Evolutionary conservation across 30 jellyfish, hydroid and myxozoan genomes (phyloP), one percentile per base, ranked within the genome.

Genomic region (Aurelia sp.): DNA sequence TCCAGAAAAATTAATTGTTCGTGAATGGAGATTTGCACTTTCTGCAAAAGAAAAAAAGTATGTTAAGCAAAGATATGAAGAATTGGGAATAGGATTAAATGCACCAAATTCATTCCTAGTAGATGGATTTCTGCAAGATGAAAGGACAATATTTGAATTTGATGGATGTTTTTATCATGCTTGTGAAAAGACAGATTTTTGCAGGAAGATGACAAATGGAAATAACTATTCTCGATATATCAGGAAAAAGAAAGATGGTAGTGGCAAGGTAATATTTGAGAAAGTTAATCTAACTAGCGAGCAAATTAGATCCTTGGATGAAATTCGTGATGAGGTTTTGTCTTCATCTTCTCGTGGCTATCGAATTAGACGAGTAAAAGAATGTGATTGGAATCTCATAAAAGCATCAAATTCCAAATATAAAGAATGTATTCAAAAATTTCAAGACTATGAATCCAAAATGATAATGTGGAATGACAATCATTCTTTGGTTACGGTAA

Each of bases 91-190:
- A 0, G 3, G 0, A 0, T 21, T 64, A 6, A 0, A 4, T 3
- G 17, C 41, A 3, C 74, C 40, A 21, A 11, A 0, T 3, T 20
- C 16, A 7, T 8, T 0, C 0, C 1, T 8, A 0, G 41, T 64
- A 0, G 80, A 70, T 13, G 63, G 80, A 35, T 13, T 3, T 31
- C 0, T 31, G 7, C 37, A n/a, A 3, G 66, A 19, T 0, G 19
- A 21, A 66, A 21, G 4, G 17, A 8, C 0, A 6, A 57, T 55
- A 3, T 12, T 76, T 1, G 87, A 76, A 13, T 59, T 13, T 44
- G 65, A 76, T 55, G 87, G 87, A 3, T 60, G 87, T 23, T 76
- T 61, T 20, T 76, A 60, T 55, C 87, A 76, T 6, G 65, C 70
- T 4, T 76, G 87, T 20, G 3, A 4, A 4, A 13, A 52, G 11